phyloP scores from a whole-genome alignment of 2,113 vertebrate species.

The Neoarius graeffei region DNA sequence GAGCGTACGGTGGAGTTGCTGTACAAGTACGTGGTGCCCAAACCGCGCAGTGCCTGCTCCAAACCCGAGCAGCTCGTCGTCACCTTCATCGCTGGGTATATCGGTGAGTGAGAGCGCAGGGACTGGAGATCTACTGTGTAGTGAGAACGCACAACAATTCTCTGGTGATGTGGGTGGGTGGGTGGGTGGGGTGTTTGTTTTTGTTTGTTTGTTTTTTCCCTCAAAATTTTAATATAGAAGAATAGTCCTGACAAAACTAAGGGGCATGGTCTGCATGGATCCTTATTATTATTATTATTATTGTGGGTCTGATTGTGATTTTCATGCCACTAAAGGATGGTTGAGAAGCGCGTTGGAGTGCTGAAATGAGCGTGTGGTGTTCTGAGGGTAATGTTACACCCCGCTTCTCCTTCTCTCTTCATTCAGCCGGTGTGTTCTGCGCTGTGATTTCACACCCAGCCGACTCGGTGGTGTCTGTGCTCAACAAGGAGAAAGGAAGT shows the following conservation, averaged over 20 bases:
- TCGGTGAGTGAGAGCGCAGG: conserved; percentile 75
- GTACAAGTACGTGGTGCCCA: conserved; percentile 92
- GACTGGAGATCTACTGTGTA: background rate
- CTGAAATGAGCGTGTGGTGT: background rate
- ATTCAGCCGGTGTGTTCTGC: conserved; percentile 81
- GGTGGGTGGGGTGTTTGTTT: no score
- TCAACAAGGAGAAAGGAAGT: conserved; percentile 90
- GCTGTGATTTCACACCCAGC: conserved; percentile 85
- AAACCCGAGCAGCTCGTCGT: conserved; percentile 92
- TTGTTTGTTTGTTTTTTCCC: no score
- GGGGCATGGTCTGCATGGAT: conserved; percentile 47
- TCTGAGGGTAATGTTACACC: background rate
- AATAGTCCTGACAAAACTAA: background rate
- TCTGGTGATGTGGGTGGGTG: no score
- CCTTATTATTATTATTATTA: no score
- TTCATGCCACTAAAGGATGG: background rate
- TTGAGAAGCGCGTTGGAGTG: background rate
- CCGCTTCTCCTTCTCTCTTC: background rate
- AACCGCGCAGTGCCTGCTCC: conserved; percentile 89
- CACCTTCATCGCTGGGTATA: conserved; percentile 94
- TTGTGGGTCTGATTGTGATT: background rate
- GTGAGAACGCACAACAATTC: no score
- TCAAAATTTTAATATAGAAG: no score
- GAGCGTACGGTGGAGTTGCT: conserved; percentile 94
- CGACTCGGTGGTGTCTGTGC: conserved; percentile 83